Evolutionary conservation across 2,797 vertebrate species (phyloP).

Genomic region (Pangasius krempfi): DNA sequence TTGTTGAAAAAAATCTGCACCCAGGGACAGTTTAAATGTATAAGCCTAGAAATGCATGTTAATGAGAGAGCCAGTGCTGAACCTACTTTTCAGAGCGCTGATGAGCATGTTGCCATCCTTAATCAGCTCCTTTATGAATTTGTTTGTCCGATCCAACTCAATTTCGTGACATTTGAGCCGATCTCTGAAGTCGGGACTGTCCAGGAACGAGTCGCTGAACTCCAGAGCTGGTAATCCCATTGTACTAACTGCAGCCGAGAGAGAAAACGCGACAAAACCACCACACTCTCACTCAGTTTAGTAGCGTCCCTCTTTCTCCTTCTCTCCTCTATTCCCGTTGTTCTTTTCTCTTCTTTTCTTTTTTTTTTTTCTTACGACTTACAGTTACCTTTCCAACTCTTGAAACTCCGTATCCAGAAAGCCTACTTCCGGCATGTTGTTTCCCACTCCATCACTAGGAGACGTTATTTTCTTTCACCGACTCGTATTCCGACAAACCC

Average conservation of each 20-base stretch:
- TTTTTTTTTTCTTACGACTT: neutral
- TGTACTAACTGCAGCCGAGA: conserved; percentile 32
- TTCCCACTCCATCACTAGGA: conserved; percentile 48
- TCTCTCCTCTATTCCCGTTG: neutral
- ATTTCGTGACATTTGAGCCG: conserved; percentile 93
- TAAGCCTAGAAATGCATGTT: too few relatives aligned
- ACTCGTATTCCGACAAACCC: conserved; percentile 21
- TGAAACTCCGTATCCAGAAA: conserved; percentile 45
- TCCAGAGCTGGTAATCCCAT: conserved; percentile 96
- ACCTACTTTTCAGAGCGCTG: conserved; percentile 89
- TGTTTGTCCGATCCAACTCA: conserved; percentile 93
- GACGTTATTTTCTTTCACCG: conserved; percentile 54
- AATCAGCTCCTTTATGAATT: conserved; percentile 95
- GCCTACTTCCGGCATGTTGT: conserved; percentile 59
- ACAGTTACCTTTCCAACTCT: conserved; percentile 47
- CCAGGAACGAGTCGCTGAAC: conserved; percentile 94
- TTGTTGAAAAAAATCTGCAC: neutral
- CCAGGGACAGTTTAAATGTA: too few relatives aligned
- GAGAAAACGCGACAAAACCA: neutral
- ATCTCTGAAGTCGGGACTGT: conserved; percentile 95
- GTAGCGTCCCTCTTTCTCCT: too few relatives aligned
- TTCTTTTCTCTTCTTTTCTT: neutral
- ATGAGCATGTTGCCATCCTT: conserved; percentile 95
- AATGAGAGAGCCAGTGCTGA: too few relatives aligned
- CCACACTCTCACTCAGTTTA: neutral